phyloP scores from a whole-genome alignment of 1,140 invertebrate genomes.

The Leptinotarsa lineolata region DNA sequence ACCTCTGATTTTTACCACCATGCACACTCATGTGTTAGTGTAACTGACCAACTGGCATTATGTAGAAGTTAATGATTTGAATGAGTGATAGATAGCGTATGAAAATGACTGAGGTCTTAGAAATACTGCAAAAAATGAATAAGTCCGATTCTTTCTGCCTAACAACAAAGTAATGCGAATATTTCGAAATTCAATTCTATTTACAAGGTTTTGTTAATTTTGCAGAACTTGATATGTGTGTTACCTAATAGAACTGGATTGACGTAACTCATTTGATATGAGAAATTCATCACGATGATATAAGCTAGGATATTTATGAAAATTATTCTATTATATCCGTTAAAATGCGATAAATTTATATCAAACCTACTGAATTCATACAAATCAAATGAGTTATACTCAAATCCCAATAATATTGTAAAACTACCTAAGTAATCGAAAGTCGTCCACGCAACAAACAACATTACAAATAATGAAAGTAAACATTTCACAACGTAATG shows the following conservation, averaged over 20 bases:
- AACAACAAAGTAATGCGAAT: neutral
- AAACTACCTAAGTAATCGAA: neutral
- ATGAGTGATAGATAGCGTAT: neutral
- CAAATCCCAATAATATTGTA: conserved; percentile 1
- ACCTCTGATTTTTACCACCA: no score
- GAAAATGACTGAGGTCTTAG: neutral
- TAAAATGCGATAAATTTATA: no score
- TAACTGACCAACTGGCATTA: no score
- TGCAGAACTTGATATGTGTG: conserved; percentile 9
- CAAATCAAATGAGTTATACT: conserved; percentile 3
- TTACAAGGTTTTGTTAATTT: conserved; percentile 13
- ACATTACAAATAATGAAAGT: neutral
- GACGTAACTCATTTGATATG: neutral
- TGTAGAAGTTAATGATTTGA: no score
- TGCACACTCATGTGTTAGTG: no score
- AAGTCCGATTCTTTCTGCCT: neutral
- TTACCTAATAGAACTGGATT: neutral
- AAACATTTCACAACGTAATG: neutral
- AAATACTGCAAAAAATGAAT: neutral
- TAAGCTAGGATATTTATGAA: no score
- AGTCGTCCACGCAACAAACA: neutral
- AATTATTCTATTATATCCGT: no score
- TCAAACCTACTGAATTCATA: neutral
- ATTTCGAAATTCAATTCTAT: conserved; percentile 4
- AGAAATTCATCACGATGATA: neutral